Conservation (phyloP, 2,113 vertebrate species). For the Hemibagrus wyckioides region DNA sequence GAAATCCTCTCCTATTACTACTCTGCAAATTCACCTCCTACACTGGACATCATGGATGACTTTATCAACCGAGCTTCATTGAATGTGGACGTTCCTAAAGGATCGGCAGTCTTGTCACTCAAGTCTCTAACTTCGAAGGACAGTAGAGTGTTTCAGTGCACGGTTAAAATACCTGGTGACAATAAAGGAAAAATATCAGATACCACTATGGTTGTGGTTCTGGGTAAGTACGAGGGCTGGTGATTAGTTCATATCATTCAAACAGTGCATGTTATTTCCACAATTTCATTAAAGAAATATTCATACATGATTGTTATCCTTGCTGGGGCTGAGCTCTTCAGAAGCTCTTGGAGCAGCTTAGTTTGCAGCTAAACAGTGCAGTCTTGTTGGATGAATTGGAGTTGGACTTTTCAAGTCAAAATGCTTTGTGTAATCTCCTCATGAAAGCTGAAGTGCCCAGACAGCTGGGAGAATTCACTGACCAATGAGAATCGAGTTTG, state of each 20-base stretch:
- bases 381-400: neutral
- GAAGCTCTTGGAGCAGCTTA: neutral
- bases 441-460: neutral
- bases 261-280: neutral
- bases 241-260: neutral
- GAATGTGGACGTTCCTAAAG: fast-evolving
- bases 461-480: neutral
- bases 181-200: neutral
- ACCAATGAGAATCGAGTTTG: neutral
- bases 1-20: constrained; percentile 15
- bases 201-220: constrained; percentile 55
- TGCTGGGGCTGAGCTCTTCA: neutral
- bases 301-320: neutral
- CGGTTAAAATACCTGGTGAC: constrained; percentile 38
- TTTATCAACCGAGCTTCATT: constrained; percentile 43
- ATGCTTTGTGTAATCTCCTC: neutral
- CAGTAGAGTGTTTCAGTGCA: constrained; percentile 59
- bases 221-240: constrained; percentile 67
- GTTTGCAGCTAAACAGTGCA: neutral
- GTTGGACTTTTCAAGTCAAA: neutral
- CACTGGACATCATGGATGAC: fast-evolving
- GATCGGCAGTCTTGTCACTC: constrained; percentile 58
- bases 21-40: fast-evolving
- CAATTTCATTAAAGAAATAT: neutral
- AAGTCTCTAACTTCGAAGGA: constrained; percentile 40